Conservation (phyloP, 1,140 invertebrate species). For the Drosophila sucinea region DNA sequence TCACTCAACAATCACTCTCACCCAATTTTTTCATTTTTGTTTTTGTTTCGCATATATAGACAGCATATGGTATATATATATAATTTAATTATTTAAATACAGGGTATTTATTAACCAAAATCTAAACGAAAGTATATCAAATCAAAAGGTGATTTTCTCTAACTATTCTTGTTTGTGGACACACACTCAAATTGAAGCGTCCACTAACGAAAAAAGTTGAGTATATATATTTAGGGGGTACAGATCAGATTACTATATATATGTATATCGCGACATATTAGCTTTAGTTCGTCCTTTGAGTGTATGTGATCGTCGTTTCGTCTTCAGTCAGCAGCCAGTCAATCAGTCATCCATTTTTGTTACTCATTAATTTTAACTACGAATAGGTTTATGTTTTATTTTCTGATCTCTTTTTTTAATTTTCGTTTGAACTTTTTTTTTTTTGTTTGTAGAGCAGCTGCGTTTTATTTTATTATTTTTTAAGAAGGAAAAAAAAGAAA, state of each 20-base stretch:
- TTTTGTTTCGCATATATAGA: conserved; percentile 6
- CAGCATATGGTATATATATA: conserved; percentile 17
- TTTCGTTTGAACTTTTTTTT: too few relatives aligned
- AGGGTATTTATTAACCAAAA: conserved; percentile 2
- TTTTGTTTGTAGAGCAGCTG: neutral
- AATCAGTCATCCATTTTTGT: conserved; percentile 6
- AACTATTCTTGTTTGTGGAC: conserved; percentile 8
- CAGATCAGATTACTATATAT: too few relatives aligned
- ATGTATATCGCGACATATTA: neutral
- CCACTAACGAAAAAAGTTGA: conserved; percentile 1
- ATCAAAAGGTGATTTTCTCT: neutral
- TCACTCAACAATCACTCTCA: neutral
- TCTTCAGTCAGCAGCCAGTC: neutral
- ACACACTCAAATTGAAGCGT: neutral
- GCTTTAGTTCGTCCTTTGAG: conserved; percentile 1
- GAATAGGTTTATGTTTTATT: neutral
- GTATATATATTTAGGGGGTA: neutral
- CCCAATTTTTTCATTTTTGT: conserved; percentile 13
- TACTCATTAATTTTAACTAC: conserved; percentile 5
- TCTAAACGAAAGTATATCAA: neutral
- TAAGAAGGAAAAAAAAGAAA: neutral
- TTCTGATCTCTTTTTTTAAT: conserved; percentile 2
- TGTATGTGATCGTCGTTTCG: neutral
- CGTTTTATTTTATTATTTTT: conserved; percentile 19
- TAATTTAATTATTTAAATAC: conserved; percentile 8